Percentiles rank a stretch among this genome's conserved stretches.
phyloP scores from a whole-genome alignment of 2,888 invertebrate genomes.

The Lasioglossum lativentre region DNA sequence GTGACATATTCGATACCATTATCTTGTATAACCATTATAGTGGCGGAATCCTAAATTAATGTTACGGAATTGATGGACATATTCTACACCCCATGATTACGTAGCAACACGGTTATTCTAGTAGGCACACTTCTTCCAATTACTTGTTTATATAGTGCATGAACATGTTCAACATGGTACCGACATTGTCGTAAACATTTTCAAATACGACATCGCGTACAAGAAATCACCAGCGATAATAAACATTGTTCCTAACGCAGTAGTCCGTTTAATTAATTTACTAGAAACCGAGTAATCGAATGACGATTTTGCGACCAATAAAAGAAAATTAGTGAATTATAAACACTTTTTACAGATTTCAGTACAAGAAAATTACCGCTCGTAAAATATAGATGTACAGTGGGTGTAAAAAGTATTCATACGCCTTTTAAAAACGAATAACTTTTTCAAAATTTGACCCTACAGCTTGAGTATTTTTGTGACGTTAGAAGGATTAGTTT shows the following conservation, averaged over 20 bases:
- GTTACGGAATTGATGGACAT: not conserved
- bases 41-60: constrained; percentile 22
- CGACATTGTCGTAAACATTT: not conserved
- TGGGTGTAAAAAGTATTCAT: too few species aligned
- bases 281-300: too few species aligned
- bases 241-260: not conserved
- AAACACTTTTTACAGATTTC: not conserved
- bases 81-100: not conserved
- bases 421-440: too few species aligned
- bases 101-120: not conserved
- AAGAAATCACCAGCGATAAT: not conserved
- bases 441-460: too few species aligned
- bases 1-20: constrained; percentile 65
- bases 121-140: not conserved
- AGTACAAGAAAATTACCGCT: not conserved
- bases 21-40: constrained; percentile 59
- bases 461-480: too few species aligned
- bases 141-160: not conserved
- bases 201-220: not conserved
- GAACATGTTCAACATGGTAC: not conserved
- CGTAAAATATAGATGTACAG: too few species aligned
- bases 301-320: too few species aligned
- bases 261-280: too few species aligned
- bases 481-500: too few species aligned
- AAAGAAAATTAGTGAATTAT: not conserved